Evolutionary conservation across 2,888 invertebrate species (phyloP).

Genomic region (Crematogaster levior): DNA sequence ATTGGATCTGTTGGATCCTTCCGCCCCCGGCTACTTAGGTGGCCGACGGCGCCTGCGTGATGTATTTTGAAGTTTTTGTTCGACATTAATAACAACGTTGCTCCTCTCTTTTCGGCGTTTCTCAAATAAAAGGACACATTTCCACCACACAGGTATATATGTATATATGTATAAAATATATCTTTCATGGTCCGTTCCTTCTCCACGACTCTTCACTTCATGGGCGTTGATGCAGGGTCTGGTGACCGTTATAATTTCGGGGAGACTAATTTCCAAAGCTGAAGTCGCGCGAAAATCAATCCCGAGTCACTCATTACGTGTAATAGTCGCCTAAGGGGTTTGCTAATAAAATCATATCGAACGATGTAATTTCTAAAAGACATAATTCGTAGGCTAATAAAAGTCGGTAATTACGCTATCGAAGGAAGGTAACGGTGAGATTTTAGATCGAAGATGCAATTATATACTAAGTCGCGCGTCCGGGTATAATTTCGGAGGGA

Average conservation of each 20-base stretch:
- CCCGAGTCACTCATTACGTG: constrained; percentile 36
- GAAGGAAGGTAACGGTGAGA: constrained; percentile 23
- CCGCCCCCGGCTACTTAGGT: constrained; percentile 79
- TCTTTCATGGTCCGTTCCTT: neutral
- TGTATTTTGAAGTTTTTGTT: constrained; percentile 81
- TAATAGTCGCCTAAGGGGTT: constrained; percentile 23
- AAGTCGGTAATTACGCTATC: constrained; percentile 46
- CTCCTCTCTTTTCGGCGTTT: constrained; percentile 57
- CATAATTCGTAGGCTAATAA: constrained; percentile 48
- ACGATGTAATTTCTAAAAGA: constrained; percentile 42
- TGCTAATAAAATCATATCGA: constrained; percentile 39
- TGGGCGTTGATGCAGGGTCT: neutral
- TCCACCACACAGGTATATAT: constrained; percentile 39
- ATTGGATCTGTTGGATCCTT: constrained; percentile 64
- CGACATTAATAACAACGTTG: constrained; percentile 81
- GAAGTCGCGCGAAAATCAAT: constrained; percentile 44
- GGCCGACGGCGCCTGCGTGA: constrained; percentile 80
- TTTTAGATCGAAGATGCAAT: constrained; percentile 2
- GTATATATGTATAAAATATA: neutral
- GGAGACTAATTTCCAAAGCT: constrained; percentile 30
- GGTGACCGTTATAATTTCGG: constrained; percentile 45
- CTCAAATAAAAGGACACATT: constrained; percentile 37
- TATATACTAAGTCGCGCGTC: neutral
- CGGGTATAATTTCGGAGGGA: constrained; percentile 16
- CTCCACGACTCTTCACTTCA: neutral